Evolutionary conservation across 2,113 vertebrate genomes (phyloP), one percentile per base, ranked within the genome.

Genomic region (Hymenochirus boettgeri): DNA sequence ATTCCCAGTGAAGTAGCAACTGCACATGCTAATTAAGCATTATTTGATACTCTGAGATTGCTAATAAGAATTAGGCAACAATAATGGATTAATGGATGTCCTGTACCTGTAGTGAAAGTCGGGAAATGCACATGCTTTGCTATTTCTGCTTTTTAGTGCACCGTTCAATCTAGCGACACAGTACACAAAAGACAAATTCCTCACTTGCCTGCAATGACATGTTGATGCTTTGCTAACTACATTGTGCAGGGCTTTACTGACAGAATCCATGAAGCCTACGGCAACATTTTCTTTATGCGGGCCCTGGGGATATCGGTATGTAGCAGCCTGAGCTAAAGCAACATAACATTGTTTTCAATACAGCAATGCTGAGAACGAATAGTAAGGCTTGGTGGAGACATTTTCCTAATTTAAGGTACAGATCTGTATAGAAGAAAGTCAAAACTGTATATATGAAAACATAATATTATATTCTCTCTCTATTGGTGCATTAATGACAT

Each of bases 141-240:
- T 17, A 46, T 65, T 57, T 39, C 23, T 33, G 26, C 50, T 58
- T 66, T 26, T 15, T 59, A 66, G 46, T 59, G 56, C 48, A 42
- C 59, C 47, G 65, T 42, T 60, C 57, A 69, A 60, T 60, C 35
- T 53, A 57, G 57, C 53, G 65, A 69, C 65, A 69, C 59, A 59
- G 25, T 69, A 67, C 56, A 50, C 25, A 33, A 51, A 65, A 37
- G 64, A 67, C 55, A 69, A 53, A 69, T 69, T 69, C 65, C 56
- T 60, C 58, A 45, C 56, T 53, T 60, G 56, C 65, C 65, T 69
- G 65, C 51, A 69, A 47, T 57, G 58, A 57, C 65, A 53, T 53
- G 65, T 31, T 60, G 35, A 51, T 39, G 56, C 45, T 37, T 47
- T 24, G 56, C 18, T 60, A 33, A 53, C 29, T 53, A 60, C 27